Evolutionary conservation across 2,888 invertebrate genomes (phyloP).

Genomic region (Synergus laeviventris): DNA sequence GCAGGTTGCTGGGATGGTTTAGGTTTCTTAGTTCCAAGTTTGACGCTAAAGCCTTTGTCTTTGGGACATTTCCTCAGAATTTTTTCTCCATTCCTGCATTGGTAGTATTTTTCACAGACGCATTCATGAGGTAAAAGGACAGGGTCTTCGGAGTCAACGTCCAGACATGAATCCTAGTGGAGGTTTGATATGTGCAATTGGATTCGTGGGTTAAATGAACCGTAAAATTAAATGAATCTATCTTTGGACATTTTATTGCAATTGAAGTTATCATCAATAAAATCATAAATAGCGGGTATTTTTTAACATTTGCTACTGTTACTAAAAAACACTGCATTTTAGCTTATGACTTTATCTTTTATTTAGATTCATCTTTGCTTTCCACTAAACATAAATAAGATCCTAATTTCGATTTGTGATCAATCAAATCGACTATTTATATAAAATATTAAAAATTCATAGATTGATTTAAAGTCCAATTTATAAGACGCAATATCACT

Average conservation of each 20-base stretch:
- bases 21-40: conserved; percentile 16
- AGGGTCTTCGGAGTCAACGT: conserved; percentile 21
- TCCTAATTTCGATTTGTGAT: background rate
- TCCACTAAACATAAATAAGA: background rate
- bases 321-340: background rate
- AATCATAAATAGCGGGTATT: background rate
- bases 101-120: conserved; percentile 43
- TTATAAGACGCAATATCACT: too few species aligned
- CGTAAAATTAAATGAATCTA: conserved; percentile 44
- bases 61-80: conserved; percentile 46
- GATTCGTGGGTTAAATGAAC: conserved; percentile 56
- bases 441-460: too few species aligned
- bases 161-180: conserved; percentile 48
- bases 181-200: conserved; percentile 52
- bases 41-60: conserved; percentile 47
- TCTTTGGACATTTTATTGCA: conserved; percentile 55
- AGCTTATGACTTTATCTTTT: background rate
- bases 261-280: conserved; percentile 15
- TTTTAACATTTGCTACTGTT: background rate
- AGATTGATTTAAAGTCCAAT: too few species aligned
- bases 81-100: conserved; percentile 42
- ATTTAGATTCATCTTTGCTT: background rate
- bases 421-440: background rate
- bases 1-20: conserved; percentile 38
- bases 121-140: conserved; percentile 45